Evolutionary conservation across 2,797 vertebrate species (phyloP).

Genomic region (Argya squamiceps): DNA sequence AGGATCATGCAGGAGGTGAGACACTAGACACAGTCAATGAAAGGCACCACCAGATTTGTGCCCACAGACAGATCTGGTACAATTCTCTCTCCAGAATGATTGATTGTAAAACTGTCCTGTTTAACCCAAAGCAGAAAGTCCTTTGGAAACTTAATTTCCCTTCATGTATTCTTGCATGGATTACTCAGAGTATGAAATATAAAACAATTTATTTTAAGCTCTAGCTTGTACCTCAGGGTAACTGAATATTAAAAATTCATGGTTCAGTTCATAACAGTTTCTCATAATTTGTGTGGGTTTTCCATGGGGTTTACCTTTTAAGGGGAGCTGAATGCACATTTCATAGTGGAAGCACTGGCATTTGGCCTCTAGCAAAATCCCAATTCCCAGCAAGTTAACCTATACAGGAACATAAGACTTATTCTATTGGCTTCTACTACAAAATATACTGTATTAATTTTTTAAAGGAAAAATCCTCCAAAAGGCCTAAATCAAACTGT

Average conservation of each 20-base stretch:
- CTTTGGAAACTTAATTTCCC: background rate
- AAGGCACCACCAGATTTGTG: background rate
- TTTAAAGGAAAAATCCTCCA: background rate
- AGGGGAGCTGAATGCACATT: background rate
- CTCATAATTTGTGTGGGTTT: background rate
- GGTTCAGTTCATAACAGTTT: background rate
- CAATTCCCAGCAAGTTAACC: background rate
- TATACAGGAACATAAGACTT: background rate
- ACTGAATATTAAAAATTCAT: constrained; percentile 10
- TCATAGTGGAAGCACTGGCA: background rate
- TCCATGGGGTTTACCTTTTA: background rate
- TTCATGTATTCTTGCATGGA: background rate
- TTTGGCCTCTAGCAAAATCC: background rate
- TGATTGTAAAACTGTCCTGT: background rate
- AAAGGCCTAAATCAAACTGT: background rate
- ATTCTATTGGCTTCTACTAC: background rate
- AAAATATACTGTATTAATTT: background rate
- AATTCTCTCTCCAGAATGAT: background rate
- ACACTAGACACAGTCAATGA: rapidly evolving
- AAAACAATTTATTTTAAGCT: background rate
- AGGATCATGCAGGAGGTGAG: background rate
- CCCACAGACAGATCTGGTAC: background rate
- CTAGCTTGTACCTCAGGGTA: background rate
- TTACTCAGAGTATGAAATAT: background rate
- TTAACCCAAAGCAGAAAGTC: background rate